A percentile compares a stretch with the other conserved stretches of the same genome.
Evolutionary conservation across 2,113 vertebrate species (phyloP).

Genomic region (Rhipidura dahli): DNA sequence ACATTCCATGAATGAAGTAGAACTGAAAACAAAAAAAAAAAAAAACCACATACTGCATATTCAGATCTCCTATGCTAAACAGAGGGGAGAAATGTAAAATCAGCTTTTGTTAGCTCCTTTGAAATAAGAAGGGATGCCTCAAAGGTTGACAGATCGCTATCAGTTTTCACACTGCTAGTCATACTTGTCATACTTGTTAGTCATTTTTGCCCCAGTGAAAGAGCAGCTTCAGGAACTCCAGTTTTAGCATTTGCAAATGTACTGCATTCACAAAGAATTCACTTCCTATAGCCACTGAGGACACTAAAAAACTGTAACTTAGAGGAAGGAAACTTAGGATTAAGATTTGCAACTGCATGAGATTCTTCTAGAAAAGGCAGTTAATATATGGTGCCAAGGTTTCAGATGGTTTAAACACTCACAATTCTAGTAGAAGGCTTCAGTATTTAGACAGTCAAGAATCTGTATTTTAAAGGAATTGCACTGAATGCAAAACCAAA

Average conservation of each 20-base stretch:
- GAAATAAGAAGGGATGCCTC: background rate
- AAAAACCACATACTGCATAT: background rate
- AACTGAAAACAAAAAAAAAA: background rate
- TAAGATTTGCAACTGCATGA: background rate
- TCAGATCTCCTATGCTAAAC: background rate
- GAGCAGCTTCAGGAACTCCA: background rate
- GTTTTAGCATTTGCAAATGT: background rate
- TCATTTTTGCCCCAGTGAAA: background rate
- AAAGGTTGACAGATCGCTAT: background rate
- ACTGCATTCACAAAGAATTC: background rate
- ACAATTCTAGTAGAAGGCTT: background rate
- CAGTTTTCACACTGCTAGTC: background rate
- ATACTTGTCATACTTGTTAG: background rate
- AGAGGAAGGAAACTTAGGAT: background rate
- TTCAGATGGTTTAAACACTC: background rate
- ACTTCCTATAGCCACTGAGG: background rate
- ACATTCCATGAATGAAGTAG: background rate
- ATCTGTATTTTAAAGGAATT: background rate
- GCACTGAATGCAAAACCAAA: background rate
- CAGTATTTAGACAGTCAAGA: background rate
- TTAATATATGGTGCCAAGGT: background rate
- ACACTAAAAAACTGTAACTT: background rate
- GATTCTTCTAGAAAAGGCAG: background rate
- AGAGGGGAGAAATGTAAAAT: background rate
- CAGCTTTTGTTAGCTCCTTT: background rate